A percentile compares a stretch with the other conserved stretches of the same genome.
Conservation (phyloP, 2,888 invertebrate genomes). For the Nomada goodeniana region DNA sequence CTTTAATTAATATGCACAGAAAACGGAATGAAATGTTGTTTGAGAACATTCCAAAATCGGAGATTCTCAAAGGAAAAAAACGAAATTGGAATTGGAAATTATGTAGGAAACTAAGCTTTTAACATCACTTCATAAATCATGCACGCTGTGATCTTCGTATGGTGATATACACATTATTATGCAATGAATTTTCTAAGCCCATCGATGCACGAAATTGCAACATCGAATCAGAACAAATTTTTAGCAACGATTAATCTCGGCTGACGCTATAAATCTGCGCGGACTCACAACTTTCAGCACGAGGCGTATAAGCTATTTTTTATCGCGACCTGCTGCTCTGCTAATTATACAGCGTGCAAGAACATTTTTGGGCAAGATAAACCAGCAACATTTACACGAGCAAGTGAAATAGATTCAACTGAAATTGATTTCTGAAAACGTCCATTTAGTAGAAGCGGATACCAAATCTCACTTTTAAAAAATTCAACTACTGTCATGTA, state of each 20-base stretch:
- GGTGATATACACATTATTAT: background rate
- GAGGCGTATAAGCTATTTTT: background rate
- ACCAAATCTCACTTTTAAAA: too few relatives aligned
- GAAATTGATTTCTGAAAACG: too few relatives aligned
- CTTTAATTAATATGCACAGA: conserved; percentile 4
- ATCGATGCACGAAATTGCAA: conserved; percentile 65
- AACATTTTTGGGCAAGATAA: too few relatives aligned
- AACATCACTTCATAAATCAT: conserved; percentile 35
- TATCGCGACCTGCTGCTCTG: background rate
- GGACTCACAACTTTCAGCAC: background rate
- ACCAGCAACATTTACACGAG: too few relatives aligned
- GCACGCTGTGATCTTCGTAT: conserved; percentile 22
- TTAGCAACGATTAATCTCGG: conserved; percentile 42
- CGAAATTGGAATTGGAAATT: too few relatives aligned
- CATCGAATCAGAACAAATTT: conserved; percentile 35
- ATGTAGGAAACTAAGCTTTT: background rate
- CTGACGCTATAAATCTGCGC: conserved; percentile 27
- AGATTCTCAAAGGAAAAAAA: background rate
- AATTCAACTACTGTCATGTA: too few relatives aligned
- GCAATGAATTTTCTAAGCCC: conserved; percentile 53
- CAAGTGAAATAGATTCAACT: too few relatives aligned
- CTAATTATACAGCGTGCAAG: background rate
- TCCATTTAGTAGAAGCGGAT: too few relatives aligned
- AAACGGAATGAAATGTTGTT: background rate
- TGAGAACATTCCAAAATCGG: conserved; percentile 2